These are phyloP conservation scores for Pyrgilauda ruficollis DNA, from an alignment of 2,113 vertebrate genomes.

Conservation along the genomic window DNA sequence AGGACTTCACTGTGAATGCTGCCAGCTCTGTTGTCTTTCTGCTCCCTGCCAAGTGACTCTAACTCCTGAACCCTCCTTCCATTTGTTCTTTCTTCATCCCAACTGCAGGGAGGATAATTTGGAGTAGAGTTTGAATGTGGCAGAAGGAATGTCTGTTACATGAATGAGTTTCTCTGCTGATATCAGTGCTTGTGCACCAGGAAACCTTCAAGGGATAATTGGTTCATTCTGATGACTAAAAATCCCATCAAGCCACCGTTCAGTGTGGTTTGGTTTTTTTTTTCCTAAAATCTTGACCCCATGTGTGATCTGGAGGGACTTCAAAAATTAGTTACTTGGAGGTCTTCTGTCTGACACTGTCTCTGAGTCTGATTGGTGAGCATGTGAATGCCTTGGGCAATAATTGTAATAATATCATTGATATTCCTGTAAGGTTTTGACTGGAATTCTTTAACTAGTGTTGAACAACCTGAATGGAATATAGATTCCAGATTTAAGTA, in stretches of 20 bases:
- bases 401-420: neutral
- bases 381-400: neutral
- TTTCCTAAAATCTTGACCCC: neutral
- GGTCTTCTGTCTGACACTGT: neutral
- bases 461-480: neutral
- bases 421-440: neutral
- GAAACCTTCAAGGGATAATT: neutral
- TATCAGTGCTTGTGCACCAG: neutral
- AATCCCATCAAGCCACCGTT: neutral
- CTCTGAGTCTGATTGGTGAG: neutral
- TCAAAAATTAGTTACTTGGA: neutral
- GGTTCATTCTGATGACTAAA: neutral
- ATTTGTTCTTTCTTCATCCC: neutral
- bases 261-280: neutral
- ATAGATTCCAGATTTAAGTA: neutral
- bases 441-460: neutral
- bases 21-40: neutral
- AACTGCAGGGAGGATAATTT: neutral
- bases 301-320: rapidly evolving
- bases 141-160: rapidly evolving
- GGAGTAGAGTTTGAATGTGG: neutral
- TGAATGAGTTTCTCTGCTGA: rapidly evolving
- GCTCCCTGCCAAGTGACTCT: neutral
- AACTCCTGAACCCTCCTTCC: neutral
- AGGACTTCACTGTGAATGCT: neutral